Evolutionary conservation across 2,888 invertebrate species (phyloP), one percentile per base, ranked within the genome.

Genomic region (Calameuta pallipes): DNA sequence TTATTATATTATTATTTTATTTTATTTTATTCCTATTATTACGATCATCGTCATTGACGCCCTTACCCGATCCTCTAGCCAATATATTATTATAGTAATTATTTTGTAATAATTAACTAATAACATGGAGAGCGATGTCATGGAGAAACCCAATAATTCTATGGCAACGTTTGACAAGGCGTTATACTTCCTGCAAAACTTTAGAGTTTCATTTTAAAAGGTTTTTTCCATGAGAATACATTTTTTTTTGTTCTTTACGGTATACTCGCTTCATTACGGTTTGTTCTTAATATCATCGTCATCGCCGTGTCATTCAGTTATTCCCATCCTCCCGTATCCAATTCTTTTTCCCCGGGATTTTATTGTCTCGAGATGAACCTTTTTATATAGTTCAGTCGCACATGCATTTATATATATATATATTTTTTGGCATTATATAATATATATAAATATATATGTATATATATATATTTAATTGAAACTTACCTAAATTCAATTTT

Each of bases 171-270:
- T 34, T 31, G 9, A 23, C 71, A 71, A 15, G 83, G 81, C 82
- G 56, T 56, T 56, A 56, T 56, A 56, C 23, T 23, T 56, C 9
- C 56, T 56, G 56, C 56, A 56, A 56, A 56, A 56, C 23, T 56
- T 23, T 9, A 23, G 56, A 84, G 80, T 85, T 87, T 86, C 86
- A 85, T 88, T 88, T 88, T 86, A 85, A 89, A 88, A 87, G 85
- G 84, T 84, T 87, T 83, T 83, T 79, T 74, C 33, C 41, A 76
- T 56, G 56, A 56, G 56, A 56, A 56, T 56, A 56, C 56, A 56
- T 56, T 80, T 80, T 77, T 77, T 76, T 81, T 80, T 80, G 74
- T 56, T 76, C 76, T 70, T 80, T 56, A 78, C 79, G 75, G 34
- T 71, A 31, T 71, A 12, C 34, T 30, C 71, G 71, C 31, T 30